Evolutionary conservation across 2,888 invertebrate species (phyloP).

Genomic region (Fragum sueziense): DNA sequence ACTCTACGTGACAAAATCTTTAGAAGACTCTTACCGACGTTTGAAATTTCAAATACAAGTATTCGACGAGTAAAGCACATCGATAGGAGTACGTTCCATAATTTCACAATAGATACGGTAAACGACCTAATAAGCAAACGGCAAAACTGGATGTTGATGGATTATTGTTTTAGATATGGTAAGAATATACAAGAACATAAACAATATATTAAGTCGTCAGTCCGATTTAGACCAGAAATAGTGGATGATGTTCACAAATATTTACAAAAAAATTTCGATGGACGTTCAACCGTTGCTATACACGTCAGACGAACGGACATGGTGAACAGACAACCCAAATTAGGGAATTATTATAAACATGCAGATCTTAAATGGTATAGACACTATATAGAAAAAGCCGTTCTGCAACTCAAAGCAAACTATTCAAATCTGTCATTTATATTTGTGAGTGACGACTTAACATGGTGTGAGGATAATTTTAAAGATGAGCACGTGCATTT

Average conservation of each 20-base stretch:
- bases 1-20: not conserved
- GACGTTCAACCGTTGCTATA: not conserved
- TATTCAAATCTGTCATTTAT: not conserved
- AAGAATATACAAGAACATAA: not conserved
- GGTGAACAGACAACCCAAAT: no score
- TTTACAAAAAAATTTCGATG: not conserved
- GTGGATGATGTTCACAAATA: not conserved
- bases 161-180: not conserved
- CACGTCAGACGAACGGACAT: not conserved
- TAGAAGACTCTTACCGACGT: not conserved
- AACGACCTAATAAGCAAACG: not conserved
- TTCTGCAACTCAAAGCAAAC: not conserved
- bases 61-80: not conserved
- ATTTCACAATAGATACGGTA: not conserved
- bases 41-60: not conserved
- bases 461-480: not conserved
- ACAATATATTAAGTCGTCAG: not conserved
- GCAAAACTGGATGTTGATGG: not conserved
- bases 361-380: not conserved
- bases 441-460: constrained; percentile 7
- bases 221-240: not conserved
- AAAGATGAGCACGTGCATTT: not conserved
- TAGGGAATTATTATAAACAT: not conserved
- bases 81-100: not conserved
- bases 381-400: not conserved